These are phyloP conservation scores for Pseudoips prasinana DNA, from an alignment of 2,888 invertebrate genomes.

Conservation along the genomic window DNA sequence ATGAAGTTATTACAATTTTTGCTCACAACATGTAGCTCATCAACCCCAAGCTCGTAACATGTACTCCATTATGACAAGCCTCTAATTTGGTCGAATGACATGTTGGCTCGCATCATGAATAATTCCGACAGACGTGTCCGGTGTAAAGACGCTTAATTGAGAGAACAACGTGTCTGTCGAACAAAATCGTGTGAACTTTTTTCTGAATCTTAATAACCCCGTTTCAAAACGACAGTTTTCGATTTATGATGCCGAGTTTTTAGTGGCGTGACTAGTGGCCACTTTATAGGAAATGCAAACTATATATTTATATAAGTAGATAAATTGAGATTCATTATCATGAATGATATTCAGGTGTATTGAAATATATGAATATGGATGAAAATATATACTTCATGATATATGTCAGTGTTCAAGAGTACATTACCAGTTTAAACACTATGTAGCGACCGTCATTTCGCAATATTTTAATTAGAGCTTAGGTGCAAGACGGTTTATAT, in stretches of 20 bases:
- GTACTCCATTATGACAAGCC: constrained; percentile 42
- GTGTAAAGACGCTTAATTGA: constrained; percentile 70
- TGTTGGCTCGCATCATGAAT: constrained; percentile 66
- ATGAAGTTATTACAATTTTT: constrained; percentile 35
- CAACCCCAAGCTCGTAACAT: constrained; percentile 16
- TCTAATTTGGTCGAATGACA: constrained; percentile 53
- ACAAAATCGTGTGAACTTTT: constrained; percentile 66
- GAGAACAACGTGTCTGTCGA: constrained; percentile 66
- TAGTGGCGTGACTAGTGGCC: constrained; percentile 7
- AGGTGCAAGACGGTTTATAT: too few relatives aligned
- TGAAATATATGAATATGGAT: too few relatives aligned
- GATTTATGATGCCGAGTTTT: constrained; percentile 33
- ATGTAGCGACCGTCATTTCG: too few relatives aligned
- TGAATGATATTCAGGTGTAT: too few relatives aligned
- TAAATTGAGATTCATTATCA: too few relatives aligned
- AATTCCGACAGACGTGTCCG: constrained; percentile 50
- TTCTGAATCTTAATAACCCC: constrained; percentile 51
- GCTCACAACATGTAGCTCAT: constrained; percentile 24
- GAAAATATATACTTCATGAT: too few relatives aligned
- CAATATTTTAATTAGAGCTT: too few relatives aligned
- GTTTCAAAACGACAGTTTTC: constrained; percentile 36
- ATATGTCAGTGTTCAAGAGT: too few relatives aligned
- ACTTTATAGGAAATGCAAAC: neutral
- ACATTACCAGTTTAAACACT: too few relatives aligned
- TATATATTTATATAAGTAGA: too few relatives aligned